These are phyloP conservation scores for Lasioglossum figueresi DNA, from an alignment of 2,888 invertebrate species.

Conservation along the genomic window DNA sequence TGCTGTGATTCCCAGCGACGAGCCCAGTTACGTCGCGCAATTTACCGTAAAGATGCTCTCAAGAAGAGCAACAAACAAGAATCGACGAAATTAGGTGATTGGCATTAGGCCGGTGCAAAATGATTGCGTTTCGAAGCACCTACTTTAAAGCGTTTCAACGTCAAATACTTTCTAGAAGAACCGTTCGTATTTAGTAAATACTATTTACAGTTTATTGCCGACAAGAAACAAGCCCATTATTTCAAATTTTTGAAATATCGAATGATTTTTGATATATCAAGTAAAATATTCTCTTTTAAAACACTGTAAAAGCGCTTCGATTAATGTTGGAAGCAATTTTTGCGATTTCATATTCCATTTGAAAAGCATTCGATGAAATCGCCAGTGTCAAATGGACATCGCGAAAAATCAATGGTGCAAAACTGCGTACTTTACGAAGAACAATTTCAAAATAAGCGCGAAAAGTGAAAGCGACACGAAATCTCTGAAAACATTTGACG, in stretches of 20 bases:
- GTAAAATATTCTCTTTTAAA: too few relatives aligned
- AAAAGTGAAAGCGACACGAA: background rate
- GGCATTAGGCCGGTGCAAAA: background rate
- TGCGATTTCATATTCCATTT: background rate
- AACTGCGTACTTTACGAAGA: background rate
- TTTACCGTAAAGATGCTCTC: background rate
- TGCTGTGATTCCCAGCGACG: conserved; percentile 67
- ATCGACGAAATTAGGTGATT: background rate
- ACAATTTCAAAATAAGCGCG: background rate
- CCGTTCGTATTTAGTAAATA: too few relatives aligned
- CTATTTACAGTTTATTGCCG: background rate
- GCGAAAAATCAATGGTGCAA: background rate
- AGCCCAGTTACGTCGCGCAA: conserved; percentile 45
- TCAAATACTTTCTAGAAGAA: too few relatives aligned
- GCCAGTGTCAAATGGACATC: background rate
- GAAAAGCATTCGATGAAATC: background rate
- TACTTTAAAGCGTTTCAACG: background rate
- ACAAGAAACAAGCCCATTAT: background rate
- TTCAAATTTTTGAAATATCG: too few relatives aligned
- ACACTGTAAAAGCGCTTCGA: background rate
- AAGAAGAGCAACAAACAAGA: background rate
- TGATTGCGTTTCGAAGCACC: background rate
- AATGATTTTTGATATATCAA: too few relatives aligned
- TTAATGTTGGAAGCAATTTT: background rate
- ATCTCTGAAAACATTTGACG: background rate